Evolutionary conservation across 2,888 invertebrate genomes (phyloP).

Genomic region (Trichacis sp.): DNA sequence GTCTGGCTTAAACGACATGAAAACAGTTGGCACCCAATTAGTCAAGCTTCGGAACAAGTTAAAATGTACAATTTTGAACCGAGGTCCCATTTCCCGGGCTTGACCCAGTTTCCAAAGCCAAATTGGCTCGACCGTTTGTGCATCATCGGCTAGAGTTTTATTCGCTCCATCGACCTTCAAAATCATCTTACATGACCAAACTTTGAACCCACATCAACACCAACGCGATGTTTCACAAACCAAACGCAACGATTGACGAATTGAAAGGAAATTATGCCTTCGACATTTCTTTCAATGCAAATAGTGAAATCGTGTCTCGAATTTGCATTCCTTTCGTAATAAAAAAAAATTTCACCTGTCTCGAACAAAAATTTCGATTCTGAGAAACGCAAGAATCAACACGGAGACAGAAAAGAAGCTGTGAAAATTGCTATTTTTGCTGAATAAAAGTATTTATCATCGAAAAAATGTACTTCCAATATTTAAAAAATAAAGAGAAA

Average conservation of each 20-base stretch:
- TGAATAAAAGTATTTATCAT: too few relatives aligned
- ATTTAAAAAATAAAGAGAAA: too few relatives aligned
- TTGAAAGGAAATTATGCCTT: not conserved
- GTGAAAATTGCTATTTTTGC: too few relatives aligned
- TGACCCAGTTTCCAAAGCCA: constrained; percentile 26
- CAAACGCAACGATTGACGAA: not conserved
- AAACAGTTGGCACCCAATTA: constrained; percentile 3
- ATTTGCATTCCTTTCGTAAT: too few relatives aligned
- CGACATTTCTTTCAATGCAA: not conserved
- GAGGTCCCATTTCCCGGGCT: constrained; percentile 20
- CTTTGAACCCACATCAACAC: not conserved
- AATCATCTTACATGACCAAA: not conserved
- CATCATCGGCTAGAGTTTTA: not conserved
- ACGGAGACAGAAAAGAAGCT: too few relatives aligned
- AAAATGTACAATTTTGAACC: constrained; percentile 4
- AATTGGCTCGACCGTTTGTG: constrained; percentile 14
- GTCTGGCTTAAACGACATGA: not conserved
- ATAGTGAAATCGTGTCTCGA: not conserved
- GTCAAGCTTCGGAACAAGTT: constrained; percentile 5
- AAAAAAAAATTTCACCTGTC: too few relatives aligned
- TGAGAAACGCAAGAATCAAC: not conserved
- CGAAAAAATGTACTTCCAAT: too few relatives aligned
- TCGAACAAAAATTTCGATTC: constrained; percentile 14
- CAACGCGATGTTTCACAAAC: not conserved
- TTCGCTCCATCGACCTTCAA: not conserved